A percentile compares a stretch with the other conserved stretches of the same genome.
Conservation (phyloP, 2,113 vertebrate species). For the Tricholaema leucomelas region DNA sequence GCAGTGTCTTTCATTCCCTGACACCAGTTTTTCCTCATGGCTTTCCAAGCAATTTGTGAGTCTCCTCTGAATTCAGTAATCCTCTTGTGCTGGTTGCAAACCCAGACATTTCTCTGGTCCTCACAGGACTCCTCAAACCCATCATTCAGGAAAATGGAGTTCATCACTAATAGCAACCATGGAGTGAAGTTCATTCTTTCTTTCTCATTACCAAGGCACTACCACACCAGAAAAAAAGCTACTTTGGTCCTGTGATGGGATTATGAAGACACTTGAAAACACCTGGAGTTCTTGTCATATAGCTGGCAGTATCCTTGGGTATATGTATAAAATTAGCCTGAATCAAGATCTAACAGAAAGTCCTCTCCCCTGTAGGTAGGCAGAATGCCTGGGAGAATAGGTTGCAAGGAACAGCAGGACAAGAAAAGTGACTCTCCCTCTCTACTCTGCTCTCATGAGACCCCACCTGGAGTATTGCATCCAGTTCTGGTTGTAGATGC, state of each 20-base stretch:
- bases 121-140: background rate
- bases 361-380: background rate
- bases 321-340: background rate
- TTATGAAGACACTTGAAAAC: background rate
- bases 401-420: background rate
- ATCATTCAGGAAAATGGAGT: fast-evolving
- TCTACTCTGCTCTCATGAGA: too few relatives aligned
- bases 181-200: background rate
- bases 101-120: background rate
- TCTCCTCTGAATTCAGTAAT: background rate
- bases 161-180: background rate
- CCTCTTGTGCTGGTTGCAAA: background rate
- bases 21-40: background rate
- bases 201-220: background rate
- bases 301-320: background rate
- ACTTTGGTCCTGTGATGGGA: background rate
- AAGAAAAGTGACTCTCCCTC: too few relatives aligned
- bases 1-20: background rate
- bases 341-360: background rate
- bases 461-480: too few relatives aligned
- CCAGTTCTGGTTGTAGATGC: too few relatives aligned
- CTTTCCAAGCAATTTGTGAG: background rate
- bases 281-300: background rate
- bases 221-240: background rate
- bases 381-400: background rate